phyloP scores from a whole-genome alignment of 2,888 invertebrate genomes.

The Pogonocherus hispidulus region DNA sequence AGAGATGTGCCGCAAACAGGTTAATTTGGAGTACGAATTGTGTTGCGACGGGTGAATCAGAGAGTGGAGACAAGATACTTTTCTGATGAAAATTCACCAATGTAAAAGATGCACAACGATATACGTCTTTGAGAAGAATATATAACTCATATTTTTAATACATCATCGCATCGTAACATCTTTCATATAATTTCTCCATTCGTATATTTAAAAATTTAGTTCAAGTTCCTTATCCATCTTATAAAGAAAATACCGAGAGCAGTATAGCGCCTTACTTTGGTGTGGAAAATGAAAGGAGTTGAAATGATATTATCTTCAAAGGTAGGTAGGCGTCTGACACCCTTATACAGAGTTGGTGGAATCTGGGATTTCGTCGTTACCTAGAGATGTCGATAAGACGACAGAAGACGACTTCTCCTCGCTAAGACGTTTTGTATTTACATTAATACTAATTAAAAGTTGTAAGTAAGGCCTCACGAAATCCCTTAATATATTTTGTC shows the following conservation, averaged over 20 bases:
- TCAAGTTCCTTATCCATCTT: too few species aligned
- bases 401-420: background rate
- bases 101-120: too few species aligned
- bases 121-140: too few species aligned
- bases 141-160: too few species aligned
- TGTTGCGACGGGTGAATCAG: background rate
- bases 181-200: too few species aligned
- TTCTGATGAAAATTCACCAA: too few species aligned
- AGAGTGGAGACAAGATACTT: too few species aligned
- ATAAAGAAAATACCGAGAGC: too few species aligned
- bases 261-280: too few species aligned
- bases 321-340: background rate
- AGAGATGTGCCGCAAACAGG: background rate
- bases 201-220: too few species aligned
- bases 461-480: background rate
- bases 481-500: slow-evolving; percentile 32
- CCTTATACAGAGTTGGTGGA: background rate
- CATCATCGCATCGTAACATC: too few species aligned
- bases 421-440: slow-evolving; percentile 19
- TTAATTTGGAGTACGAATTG: background rate
- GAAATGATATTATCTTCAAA: background rate
- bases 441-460: slow-evolving; percentile 31
- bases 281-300: too few species aligned
- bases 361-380: background rate
- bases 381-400: background rate